Base-by-base conservation (phyloP, 2,888 invertebrate genomes). In the Archips xylosteana region DNA sequence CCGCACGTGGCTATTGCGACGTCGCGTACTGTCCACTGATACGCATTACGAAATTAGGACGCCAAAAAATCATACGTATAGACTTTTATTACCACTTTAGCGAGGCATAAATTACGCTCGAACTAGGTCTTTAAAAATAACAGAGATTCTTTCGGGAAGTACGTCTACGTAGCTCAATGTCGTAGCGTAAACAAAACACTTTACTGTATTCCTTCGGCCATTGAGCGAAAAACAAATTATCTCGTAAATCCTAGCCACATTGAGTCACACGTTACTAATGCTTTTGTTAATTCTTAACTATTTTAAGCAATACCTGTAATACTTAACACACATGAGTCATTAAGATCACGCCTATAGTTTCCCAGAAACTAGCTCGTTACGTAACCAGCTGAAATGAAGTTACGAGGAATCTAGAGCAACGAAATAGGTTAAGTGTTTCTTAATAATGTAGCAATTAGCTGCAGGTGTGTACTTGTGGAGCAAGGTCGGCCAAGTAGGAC, bases 371-470 rank as follows among this genome's bases (percentile, higher is more conserved):
- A 79, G 75, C 71, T 73, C 77, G 75, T 92, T 89, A 84, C 85
- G 85, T 85, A 89, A 89, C 77, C 78, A 76, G 67, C 71, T 75
- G 79, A 80, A 79, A 77, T 66, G 71, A 65, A 78, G 77, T 81
- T 87, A 82, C 80, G 72, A 78, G 76, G 82, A 85, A 92, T 88
- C 89, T 91, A 88, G 92, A 80, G 76, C 91, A 87, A 78, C 79
- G 75, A 94, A 90, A 92, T 92, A 88, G 93, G 92, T 90, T 93
- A 93, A 94, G 86, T 83, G 89, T 87, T 93, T 92, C 88, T 90
- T 90, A 93, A 93, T 94, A 92, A 89, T 88, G 80, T 78, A 82
- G 86, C 87, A 91, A 93, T 93, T 92, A 94, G 86, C 63, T 13
- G 39, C 85, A 82, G 78, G 86, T 86, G 83, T 39, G 39, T 39